Evolutionary conservation across 2,888 invertebrate species (phyloP).

Genomic region (Girardia tigrina): DNA sequence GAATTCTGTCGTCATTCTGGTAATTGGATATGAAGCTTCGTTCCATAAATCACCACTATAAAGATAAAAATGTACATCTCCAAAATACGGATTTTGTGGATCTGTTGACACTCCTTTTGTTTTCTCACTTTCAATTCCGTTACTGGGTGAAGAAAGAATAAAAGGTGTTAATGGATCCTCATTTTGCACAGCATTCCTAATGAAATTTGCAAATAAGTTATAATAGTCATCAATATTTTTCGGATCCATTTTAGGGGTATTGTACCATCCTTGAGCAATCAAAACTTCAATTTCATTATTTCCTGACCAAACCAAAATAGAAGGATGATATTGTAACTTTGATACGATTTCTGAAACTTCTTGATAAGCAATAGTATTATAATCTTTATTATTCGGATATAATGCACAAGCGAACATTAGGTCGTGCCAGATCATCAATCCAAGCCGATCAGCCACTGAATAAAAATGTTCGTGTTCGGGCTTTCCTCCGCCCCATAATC

Average conservation of each 20-base stretch:
- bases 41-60: conserved; percentile 70
- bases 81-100: conserved; percentile 67
- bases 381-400: background rate
- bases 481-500: background rate
- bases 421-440: background rate
- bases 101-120: conserved; percentile 66
- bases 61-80: conserved; percentile 80
- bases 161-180: conserved; percentile 56
- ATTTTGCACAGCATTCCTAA: conserved; percentile 55
- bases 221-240: conserved; percentile 64
- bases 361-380: background rate
- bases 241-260: background rate
- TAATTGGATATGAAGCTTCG: conserved; percentile 63
- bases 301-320: conserved; percentile 73
- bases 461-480: background rate
- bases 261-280: conserved; percentile 63
- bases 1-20: conserved; percentile 84
- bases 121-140: conserved; percentile 45
- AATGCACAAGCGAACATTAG: background rate
- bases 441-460: background rate
- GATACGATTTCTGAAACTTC: background rate
- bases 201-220: conserved; percentile 65
- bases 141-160: conserved; percentile 71
- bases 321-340: conserved; percentile 66
- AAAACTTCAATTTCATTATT: conserved; percentile 94